phyloP scores from a whole-genome alignment of 2,888 invertebrate species.

The Tipula unca region DNA sequence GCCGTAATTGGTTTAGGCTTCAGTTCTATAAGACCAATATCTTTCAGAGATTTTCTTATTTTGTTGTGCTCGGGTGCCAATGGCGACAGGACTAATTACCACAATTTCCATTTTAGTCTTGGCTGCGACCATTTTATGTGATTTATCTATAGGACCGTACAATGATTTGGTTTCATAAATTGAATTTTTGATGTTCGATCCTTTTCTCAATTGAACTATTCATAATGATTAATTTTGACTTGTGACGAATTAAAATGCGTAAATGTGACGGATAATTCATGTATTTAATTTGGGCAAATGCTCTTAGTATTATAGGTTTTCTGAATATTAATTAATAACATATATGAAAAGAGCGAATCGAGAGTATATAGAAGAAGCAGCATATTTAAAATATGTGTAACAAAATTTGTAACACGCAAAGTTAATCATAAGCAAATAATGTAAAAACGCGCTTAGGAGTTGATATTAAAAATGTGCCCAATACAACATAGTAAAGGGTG shows the following conservation, averaged over 20 bases:
- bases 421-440: too few species aligned
- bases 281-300: too few species aligned
- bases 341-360: too few species aligned
- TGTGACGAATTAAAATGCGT: background rate
- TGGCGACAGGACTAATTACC: background rate
- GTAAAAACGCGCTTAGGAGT: too few species aligned
- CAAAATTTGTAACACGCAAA: too few species aligned
- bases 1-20: background rate
- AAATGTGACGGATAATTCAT: too few species aligned
- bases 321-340: too few species aligned
- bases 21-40: constrained; percentile 25
- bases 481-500: too few species aligned
- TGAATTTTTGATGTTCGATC: constrained; percentile 23
- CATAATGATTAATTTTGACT: background rate
- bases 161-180: constrained; percentile 31
- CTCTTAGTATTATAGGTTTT: too few species aligned
- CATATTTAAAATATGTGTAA: too few species aligned
- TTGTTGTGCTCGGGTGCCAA: constrained; percentile 19
- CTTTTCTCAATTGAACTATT: background rate
- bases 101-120: constrained; percentile 8
- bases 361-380: too few species aligned
- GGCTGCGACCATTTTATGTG: constrained; percentile 23
- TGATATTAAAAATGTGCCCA: too few species aligned
- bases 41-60: constrained; percentile 24
- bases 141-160: constrained; percentile 30